A percentile compares a stretch with the other conserved stretches of the same genome.
Conservation (phyloP, 2,113 vertebrate species). For the Trogon melanurus region DNA sequence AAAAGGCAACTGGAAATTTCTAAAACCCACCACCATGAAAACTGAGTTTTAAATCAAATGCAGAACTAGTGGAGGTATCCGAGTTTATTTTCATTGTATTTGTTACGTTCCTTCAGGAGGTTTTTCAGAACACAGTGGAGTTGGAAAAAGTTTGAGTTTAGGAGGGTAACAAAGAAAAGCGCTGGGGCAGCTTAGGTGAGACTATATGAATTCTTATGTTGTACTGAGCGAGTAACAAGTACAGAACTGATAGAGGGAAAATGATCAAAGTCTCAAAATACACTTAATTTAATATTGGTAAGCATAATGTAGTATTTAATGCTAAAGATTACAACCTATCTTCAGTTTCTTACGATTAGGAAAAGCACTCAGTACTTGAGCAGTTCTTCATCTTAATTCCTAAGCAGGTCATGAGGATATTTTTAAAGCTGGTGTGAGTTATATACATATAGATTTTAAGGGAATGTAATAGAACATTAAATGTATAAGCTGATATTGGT, state of each 20-base stretch:
- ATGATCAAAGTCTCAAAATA: neutral
- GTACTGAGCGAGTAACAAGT: neutral
- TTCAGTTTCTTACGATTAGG: neutral
- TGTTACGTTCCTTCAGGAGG: neutral
- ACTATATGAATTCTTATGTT: neutral
- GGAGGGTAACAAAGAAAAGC: neutral
- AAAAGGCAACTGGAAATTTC: neutral
- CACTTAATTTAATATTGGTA: neutral
- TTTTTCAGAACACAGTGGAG: neutral
- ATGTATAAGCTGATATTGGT: neutral
- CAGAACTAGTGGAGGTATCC: neutral
- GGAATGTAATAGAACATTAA: neutral
- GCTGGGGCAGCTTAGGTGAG: neutral
- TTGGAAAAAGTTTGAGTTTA: neutral
- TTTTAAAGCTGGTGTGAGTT: conserved; percentile 32
- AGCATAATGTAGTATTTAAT: neutral
- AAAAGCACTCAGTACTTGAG: neutral
- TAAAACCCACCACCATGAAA: neutral
- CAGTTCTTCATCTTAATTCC: conserved; percentile 5
- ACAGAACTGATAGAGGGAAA: neutral
- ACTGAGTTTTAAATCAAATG: neutral
- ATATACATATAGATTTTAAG: conserved; percentile 21
- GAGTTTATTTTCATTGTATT: neutral
- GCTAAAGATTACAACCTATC: neutral
- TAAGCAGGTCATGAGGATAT: neutral